Evolutionary conservation across 2,888 invertebrate species (phyloP).

Genomic region (Lycaena phlaeas): DNA sequence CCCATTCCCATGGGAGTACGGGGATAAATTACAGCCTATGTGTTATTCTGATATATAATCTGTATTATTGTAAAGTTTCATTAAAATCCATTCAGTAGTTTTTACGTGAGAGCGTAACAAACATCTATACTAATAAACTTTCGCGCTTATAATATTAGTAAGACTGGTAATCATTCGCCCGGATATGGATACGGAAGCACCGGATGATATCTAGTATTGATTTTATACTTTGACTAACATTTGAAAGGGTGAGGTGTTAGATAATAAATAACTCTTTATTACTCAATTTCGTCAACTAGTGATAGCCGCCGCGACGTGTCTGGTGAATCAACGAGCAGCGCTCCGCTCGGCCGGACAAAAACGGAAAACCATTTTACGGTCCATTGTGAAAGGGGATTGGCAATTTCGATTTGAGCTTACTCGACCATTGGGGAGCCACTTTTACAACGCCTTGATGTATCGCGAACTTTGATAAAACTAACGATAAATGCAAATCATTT

Average conservation of each 20-base stretch:
- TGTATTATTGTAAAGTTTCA: no score
- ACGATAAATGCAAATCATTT: constrained; percentile 6
- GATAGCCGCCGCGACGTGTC: constrained; percentile 67
- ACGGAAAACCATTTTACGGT: constrained; percentile 73
- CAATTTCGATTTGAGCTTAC: constrained; percentile 68
- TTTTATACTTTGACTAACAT: no score
- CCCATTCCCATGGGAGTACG: no score
- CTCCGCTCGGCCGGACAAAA: constrained; percentile 67
- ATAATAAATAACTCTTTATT: constrained; percentile 32
- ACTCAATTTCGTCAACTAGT: constrained; percentile 54
- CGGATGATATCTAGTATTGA: no score
- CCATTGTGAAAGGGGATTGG: constrained; percentile 72
- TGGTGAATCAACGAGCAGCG: constrained; percentile 65
- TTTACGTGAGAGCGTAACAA: no score
- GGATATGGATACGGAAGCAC: no score
- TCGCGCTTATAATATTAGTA: no score
- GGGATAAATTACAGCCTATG: no score
- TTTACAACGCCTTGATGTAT: constrained; percentile 64
- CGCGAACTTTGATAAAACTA: constrained; percentile 37
- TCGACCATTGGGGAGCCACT: constrained; percentile 63
- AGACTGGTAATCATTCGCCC: no score
- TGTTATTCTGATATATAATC: no score
- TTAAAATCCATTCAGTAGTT: no score
- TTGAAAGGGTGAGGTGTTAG: constrained; percentile 14
- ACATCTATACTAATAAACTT: no score